Evolutionary conservation across 2,113 vertebrate species (phyloP), one percentile per base, ranked within the genome.

Genomic region (Triplophysa rosa): DNA sequence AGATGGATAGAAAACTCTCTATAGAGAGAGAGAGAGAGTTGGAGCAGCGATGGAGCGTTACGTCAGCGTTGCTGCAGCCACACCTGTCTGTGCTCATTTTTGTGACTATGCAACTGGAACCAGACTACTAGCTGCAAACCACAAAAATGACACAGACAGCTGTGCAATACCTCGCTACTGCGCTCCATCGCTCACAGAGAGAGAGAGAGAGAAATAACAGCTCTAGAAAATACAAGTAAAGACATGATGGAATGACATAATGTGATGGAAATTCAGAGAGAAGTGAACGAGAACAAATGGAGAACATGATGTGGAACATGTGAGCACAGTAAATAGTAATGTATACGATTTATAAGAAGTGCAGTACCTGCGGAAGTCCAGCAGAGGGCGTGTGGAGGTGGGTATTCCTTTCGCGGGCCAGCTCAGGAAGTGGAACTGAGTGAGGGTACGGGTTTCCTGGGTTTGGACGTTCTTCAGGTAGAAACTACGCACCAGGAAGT

Each of bases 391-490:
- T 0, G 98, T 96, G 89, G 97, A 94, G 84, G 93, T 90, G 1
- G 98, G 98, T 74, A 97, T 97, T 87, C 96, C 97, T 87, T 96
- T 93, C 1, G 95, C 97, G 0, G 97, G 97, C 98, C 98, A 99
- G 93, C 96, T 98, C 80, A 99, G 94, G 93, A 99, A 99, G 91
- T 99, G 98, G 92, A 99, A 99, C 93, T 99, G 98, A 0, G 98
- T 99, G 80, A 99, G 94, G 0, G 98, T 99, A 81, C 98, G 92
- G 0, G 97, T 99, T 90, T 99, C 98, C 85, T 98, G 96, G 0
- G 96, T 96, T 89, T 98, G 97, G 69, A 99, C 95, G 0, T 99
- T 99, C 88, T 99, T 99, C 91, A 99, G 92, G 92, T 99, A 99
- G 91, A 99, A 98, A 85, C 98, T 99, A 23, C 98, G 94, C 79